These are phyloP conservation scores for Peromyscus californicus DNA, from an alignment of 2,113 vertebrate genomes.

Conservation along the genomic window DNA sequence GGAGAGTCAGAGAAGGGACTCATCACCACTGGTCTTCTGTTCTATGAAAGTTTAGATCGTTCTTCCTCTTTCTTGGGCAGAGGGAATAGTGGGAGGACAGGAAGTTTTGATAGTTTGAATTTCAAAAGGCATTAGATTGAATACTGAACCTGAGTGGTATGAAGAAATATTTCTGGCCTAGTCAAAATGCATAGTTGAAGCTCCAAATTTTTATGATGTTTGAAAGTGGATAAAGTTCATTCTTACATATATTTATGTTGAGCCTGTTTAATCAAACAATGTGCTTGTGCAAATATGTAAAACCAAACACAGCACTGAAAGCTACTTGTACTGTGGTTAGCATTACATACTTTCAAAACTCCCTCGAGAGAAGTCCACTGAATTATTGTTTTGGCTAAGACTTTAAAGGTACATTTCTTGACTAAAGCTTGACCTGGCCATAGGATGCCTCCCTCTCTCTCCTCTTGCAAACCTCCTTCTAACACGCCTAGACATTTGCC, in stretches of 20 bases:
- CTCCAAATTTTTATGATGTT: conserved; percentile 2
- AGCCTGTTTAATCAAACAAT: conserved; percentile 15
- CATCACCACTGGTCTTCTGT: neutral
- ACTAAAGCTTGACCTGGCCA: conserved; percentile 17
- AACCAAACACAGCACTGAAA: neutral
- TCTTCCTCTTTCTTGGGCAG: neutral
- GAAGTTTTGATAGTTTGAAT: conserved; percentile 1
- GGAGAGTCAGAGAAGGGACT: neutral
- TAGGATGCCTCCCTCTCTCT: neutral
- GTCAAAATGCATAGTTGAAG: neutral
- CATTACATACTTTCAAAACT: conserved; percentile 46
- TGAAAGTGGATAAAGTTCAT: conserved; percentile 47
- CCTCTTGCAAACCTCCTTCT: neutral
- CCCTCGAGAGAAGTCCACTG: conserved; percentile 30
- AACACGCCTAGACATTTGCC: conserved; percentile 28
- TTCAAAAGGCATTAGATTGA: conserved; percentile 55
- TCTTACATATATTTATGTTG: neutral
- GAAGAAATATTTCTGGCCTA: conserved; percentile 51
- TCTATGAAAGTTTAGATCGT: neutral
- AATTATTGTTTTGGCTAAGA: conserved; percentile 48
- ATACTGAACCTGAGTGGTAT: conserved; percentile 25
- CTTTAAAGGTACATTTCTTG: conserved; percentile 64
- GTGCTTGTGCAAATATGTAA: conserved; percentile 25
- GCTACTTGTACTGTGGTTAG: neutral
- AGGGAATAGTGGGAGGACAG: neutral